Conservation (phyloP, 2,888 invertebrate genomes). For the Eudemis profundana region DNA sequence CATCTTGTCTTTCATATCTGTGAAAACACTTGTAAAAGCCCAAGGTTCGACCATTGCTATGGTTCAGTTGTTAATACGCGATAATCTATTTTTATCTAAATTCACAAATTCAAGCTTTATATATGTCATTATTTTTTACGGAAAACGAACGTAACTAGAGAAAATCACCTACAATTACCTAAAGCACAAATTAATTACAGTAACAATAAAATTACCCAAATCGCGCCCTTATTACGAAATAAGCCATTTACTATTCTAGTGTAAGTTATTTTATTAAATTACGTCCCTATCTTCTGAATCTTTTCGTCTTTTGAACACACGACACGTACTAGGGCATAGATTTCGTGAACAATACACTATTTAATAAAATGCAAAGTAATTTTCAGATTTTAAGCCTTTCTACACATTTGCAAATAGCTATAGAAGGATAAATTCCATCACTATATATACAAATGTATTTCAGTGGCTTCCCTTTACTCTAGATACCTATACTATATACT, state of each 20-base stretch:
- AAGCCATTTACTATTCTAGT: constrained; percentile 1
- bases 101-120: too few species aligned
- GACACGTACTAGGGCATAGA: constrained; percentile 28
- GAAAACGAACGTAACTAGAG: constrained; percentile 10
- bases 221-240: constrained; percentile 28
- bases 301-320: constrained; percentile 21
- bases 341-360: constrained; percentile 34
- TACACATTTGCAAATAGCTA: constrained; percentile 7
- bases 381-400: constrained; percentile 11
- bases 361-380: constrained; percentile 1
- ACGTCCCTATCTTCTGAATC: constrained; percentile 26
- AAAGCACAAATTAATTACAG: constrained; percentile 13
- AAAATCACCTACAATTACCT: constrained; percentile 1
- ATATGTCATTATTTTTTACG: constrained; percentile 2
- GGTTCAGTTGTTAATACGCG: too few species aligned
- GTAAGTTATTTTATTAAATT: constrained; percentile 37
- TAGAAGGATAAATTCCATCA: too few species aligned
- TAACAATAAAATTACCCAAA: constrained; percentile 28
- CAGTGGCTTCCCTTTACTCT: too few species aligned
- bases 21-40: too few species aligned
- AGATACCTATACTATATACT: too few species aligned
- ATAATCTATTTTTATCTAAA: too few species aligned
- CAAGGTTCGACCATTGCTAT: too few species aligned
- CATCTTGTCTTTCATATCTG: too few species aligned
- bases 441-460: too few species aligned